These are phyloP conservation scores for Merluccius polli DNA, from an alignment of 2,797 vertebrate species.

Conservation along the genomic window DNA sequence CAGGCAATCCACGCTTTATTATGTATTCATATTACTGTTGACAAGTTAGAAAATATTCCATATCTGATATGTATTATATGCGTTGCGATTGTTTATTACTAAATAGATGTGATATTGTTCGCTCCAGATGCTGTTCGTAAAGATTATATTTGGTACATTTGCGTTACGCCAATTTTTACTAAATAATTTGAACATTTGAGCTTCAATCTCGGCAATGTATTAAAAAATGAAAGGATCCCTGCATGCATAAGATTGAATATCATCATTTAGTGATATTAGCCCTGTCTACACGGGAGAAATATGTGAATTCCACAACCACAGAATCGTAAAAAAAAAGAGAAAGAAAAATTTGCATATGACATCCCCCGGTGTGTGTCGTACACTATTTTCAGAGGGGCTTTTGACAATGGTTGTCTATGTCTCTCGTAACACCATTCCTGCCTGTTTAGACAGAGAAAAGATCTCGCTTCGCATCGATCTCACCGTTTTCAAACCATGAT, in stretches of 20 bases:
- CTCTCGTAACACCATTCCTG: neutral
- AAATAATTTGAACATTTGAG: neutral
- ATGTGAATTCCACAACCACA: neutral
- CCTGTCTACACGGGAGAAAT: neutral
- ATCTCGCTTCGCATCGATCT: neutral
- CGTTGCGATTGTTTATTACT: slow-evolving; percentile 37
- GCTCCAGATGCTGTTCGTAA: neutral
- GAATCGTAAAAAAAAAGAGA: neutral
- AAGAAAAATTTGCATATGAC: neutral
- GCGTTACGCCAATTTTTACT: neutral
- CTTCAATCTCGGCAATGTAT: neutral
- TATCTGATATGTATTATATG: slow-evolving; percentile 14
- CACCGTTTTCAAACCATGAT: neutral
- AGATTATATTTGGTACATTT: neutral
- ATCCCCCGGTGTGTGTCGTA: neutral
- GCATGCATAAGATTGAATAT: neutral
- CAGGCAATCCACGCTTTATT: neutral
- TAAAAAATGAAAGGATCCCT: neutral
- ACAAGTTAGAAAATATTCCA: neutral
- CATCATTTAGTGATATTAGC: neutral
- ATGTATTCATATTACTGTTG: neutral
- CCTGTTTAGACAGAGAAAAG: neutral
- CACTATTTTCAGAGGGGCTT: too few species aligned
- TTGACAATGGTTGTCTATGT: neutral
- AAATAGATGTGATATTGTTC: slow-evolving; percentile 21